Conservation (phyloP, 2,113 vertebrate species). For the Hymenochirus boettgeri region DNA sequence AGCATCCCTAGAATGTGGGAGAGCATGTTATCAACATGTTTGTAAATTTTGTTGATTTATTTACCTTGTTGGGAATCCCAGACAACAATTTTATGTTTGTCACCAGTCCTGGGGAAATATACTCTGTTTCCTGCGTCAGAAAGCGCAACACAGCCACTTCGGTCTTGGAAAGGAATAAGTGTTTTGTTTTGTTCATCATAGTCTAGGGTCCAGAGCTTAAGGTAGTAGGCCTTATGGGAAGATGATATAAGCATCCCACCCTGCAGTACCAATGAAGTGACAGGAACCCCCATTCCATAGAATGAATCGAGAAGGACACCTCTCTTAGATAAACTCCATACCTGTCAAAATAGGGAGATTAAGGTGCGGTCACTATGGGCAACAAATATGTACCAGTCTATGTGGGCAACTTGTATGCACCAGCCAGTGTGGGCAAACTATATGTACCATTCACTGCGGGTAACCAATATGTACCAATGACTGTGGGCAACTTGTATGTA, state of each 20-base stretch:
- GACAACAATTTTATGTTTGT: slow-evolving; percentile 59
- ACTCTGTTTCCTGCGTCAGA: slow-evolving; percentile 55
- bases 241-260: slow-evolving; percentile 58
- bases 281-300: slow-evolving; percentile 55
- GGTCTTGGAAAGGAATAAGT: slow-evolving; percentile 51
- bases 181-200: slow-evolving; percentile 46
- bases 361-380: no score
- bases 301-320: slow-evolving; percentile 61
- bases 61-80: slow-evolving; percentile 71
- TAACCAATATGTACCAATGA: no score
- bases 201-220: slow-evolving; percentile 67
- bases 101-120: slow-evolving; percentile 61
- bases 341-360: no score
- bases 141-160: slow-evolving; percentile 52
- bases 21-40: no score
- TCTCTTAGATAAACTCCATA: slow-evolving; percentile 71
- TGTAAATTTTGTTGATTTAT: no score
- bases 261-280: slow-evolving; percentile 50
- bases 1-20: no score
- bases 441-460: no score
- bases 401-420: no score
- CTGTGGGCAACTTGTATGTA: no score
- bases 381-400: no score
- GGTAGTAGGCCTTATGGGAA: slow-evolving; percentile 47
- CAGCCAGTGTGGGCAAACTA: no score